A percentile compares a stretch with the other conserved stretches of the same genome.
Evolutionary conservation across 2,888 invertebrate genomes (phyloP).

Genomic region (Lasioglossum morio): DNA sequence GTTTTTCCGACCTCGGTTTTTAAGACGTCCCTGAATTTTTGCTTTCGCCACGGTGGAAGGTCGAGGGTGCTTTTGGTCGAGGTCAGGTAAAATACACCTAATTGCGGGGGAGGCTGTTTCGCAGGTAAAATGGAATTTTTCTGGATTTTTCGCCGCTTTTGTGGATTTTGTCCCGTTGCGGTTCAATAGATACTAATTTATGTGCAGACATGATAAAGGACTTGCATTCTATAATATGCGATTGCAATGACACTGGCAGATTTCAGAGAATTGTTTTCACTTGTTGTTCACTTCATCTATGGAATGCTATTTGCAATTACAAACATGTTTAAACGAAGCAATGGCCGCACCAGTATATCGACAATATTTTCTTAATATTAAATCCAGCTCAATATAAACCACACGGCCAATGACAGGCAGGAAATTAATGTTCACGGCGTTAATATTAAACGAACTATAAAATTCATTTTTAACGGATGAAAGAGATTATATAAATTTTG

Average conservation of each 20-base stretch:
- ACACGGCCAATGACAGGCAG: neutral
- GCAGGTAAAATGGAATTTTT: slow-evolving; percentile 22
- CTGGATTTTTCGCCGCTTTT: neutral
- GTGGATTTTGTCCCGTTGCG: neutral
- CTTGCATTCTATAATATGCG: neutral
- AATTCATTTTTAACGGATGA: neutral
- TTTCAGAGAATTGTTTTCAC: neutral
- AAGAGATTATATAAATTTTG: neutral
- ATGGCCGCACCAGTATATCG: neutral
- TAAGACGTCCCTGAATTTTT: slow-evolving; percentile 35
- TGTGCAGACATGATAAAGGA: neutral
- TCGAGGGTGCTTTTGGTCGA: slow-evolving; percentile 32
- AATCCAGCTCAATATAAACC: neutral
- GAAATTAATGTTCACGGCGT: neutral
- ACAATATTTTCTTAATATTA: neutral
- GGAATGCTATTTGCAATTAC: neutral
- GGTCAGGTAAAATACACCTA: slow-evolving; percentile 49
- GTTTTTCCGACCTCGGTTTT: slow-evolving; percentile 65
- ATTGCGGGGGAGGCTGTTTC: neutral
- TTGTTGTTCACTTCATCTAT: neutral
- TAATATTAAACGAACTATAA: neutral
- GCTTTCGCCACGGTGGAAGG: neutral
- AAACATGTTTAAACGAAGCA: neutral
- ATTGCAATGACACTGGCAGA: neutral
- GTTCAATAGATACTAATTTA: neutral